phyloP scores from a whole-genome alignment of 1,140 invertebrate genomes.

The Leptinotarsa defecta region DNA sequence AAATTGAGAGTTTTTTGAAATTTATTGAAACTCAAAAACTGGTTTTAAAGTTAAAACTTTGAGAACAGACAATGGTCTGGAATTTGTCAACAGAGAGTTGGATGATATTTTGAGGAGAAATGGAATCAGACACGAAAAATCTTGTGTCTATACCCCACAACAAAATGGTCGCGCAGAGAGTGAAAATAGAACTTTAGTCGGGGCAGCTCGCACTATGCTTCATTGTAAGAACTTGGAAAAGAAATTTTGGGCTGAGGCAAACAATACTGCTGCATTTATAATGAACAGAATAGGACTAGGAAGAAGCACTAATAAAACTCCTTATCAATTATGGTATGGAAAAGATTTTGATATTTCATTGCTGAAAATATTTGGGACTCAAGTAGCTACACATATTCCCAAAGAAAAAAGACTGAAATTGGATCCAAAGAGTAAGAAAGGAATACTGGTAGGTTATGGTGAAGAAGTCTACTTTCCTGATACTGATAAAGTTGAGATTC shows the following conservation, averaged over 20 bases:
- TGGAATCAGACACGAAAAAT: neutral
- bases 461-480: slow-evolving; percentile 20
- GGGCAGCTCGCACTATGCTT: slow-evolving; percentile 54
- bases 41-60: neutral
- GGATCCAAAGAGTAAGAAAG: slow-evolving; percentile 24
- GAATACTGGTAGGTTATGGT: slow-evolving; percentile 26
- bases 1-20: neutral
- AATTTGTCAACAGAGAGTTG: neutral
- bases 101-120: neutral
- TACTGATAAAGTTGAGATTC: neutral
- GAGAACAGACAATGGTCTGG: neutral
- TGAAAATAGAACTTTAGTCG: slow-evolving; percentile 55
- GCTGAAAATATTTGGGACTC: neutral
- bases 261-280: neutral
- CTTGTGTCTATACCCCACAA: slow-evolving; percentile 59
- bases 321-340: no score
- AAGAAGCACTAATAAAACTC: neutral
- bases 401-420: slow-evolving; percentile 13
- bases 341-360: neutral
- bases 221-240: slow-evolving; percentile 7
- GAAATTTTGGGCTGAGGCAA: neutral
- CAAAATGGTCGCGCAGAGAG: slow-evolving; percentile 58
- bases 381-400: slow-evolving; percentile 13
- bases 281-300: neutral
- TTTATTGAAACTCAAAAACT: neutral